Evolutionary conservation across 2,888 invertebrate species (phyloP).

Genomic region (Adineta ricciae): DNA sequence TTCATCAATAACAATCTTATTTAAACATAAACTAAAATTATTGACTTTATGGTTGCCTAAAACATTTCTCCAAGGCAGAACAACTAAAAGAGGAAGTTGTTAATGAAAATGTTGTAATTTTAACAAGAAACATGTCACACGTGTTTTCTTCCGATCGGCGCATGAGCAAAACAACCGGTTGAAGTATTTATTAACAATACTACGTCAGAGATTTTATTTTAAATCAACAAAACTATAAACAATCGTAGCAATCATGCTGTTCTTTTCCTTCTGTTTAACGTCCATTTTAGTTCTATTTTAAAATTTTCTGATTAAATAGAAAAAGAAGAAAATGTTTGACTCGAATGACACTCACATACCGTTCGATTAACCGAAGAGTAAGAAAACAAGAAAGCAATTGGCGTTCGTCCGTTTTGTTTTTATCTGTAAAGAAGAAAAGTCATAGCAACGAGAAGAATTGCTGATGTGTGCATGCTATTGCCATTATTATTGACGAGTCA

Average conservation of each 20-base stretch:
- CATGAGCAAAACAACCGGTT: no score
- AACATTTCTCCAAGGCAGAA: no score
- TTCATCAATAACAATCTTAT: no score
- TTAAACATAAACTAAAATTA: no score
- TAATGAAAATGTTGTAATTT: no score
- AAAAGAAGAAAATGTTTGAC: background rate
- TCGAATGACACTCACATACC: background rate
- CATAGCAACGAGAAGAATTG: background rate
- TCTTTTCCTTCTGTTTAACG: background rate
- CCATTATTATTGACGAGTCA: background rate
- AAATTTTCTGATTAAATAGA: background rate
- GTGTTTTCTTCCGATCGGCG: no score
- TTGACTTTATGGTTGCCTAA: no score
- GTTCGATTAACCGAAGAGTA: background rate
- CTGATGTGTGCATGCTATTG: background rate
- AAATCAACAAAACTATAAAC: background rate
- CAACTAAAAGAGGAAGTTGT: no score
- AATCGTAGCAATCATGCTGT: background rate
- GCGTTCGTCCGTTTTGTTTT: background rate
- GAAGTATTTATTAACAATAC: background rate
- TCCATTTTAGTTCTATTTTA: background rate
- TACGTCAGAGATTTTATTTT: background rate
- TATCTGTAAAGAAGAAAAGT: background rate
- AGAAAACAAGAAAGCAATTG: background rate
- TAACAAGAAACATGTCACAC: no score